Evolutionary conservation across 2,888 invertebrate species (phyloP).

Genomic region (Danaus chrysippus): DNA sequence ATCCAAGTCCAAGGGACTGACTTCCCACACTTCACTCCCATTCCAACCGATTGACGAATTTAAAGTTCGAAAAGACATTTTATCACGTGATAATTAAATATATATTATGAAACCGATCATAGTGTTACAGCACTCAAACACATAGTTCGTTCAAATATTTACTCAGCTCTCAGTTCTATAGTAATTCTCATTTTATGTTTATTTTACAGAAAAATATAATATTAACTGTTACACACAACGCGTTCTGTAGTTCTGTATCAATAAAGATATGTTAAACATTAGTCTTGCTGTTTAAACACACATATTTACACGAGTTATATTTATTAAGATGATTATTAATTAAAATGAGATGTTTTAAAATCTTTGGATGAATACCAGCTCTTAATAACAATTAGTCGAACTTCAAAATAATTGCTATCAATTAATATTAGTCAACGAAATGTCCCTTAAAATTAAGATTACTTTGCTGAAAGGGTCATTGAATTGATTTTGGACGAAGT

Average conservation of each 20-base stretch:
- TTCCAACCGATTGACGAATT: conserved; percentile 47
- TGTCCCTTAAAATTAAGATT: neutral
- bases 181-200: too few species aligned
- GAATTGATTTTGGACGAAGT: neutral
- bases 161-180: too few species aligned
- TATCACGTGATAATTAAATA: neutral
- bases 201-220: too few species aligned
- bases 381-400: neutral
- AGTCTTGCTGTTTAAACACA: neutral
- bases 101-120: too few species aligned
- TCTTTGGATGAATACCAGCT: neutral
- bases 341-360: neutral
- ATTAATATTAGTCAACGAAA: conserved; percentile 1
- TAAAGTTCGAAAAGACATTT: conserved; percentile 38
- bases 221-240: too few species aligned
- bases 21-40: conserved; percentile 44
- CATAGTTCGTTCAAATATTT: too few species aligned
- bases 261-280: too few species aligned
- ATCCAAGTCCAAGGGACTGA: conserved; percentile 53
- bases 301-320: neutral
- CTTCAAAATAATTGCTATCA: neutral
- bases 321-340: neutral
- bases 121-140: too few species aligned
- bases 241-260: too few species aligned
- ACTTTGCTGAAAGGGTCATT: conserved; percentile 1